Conservation (phyloP, 92 coral and sea anemone species). For the Actinostola sp. region DNA sequence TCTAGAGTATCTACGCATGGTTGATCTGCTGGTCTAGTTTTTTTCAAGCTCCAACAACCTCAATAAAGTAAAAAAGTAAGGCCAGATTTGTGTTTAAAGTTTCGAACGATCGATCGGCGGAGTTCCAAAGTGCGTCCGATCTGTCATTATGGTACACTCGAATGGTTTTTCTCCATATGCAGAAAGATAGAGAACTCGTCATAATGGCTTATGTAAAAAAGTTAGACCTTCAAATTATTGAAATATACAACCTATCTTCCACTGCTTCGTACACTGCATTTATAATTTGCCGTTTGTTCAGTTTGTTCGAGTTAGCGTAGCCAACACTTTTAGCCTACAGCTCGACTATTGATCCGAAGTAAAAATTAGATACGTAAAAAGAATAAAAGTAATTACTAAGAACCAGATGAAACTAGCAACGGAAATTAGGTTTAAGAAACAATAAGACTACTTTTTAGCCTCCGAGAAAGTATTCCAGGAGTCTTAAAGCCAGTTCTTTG, state of each 20-base stretch:
- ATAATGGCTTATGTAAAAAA: constrained; percentile 13
- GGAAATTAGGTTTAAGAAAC: constrained; percentile 34
- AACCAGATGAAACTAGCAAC: constrained; percentile 26
- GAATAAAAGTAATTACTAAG: constrained; percentile 13
- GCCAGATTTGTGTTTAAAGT: constrained; percentile 23
- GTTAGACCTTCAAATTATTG: constrained; percentile 42
- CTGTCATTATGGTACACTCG: constrained; percentile 17
- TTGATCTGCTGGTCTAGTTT: constrained; percentile 1
- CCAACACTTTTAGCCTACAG: constrained; percentile 3
- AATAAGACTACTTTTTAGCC: constrained; percentile 29
- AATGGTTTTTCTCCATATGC: constrained; percentile 27
- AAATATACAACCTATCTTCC: constrained; percentile 16
- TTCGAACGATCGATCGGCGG: constrained; percentile 32
- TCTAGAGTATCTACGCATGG: neutral
- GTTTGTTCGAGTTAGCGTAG: constrained; percentile 33
- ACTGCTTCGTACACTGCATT: constrained; percentile 29
- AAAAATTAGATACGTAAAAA: constrained; percentile 7
- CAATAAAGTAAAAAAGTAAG: constrained; percentile 17
- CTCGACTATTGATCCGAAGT: constrained; percentile 12
- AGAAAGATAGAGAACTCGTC: constrained; percentile 12
- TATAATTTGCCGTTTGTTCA: constrained; percentile 74
- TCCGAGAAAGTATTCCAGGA: constrained; percentile 14
- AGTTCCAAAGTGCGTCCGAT: constrained; percentile 23
- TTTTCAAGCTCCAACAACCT: constrained; percentile 14
- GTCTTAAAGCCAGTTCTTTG: constrained; percentile 6